Evolutionary conservation across 2,113 vertebrate species (phyloP).

Genomic region (Equus przewalskii): DNA sequence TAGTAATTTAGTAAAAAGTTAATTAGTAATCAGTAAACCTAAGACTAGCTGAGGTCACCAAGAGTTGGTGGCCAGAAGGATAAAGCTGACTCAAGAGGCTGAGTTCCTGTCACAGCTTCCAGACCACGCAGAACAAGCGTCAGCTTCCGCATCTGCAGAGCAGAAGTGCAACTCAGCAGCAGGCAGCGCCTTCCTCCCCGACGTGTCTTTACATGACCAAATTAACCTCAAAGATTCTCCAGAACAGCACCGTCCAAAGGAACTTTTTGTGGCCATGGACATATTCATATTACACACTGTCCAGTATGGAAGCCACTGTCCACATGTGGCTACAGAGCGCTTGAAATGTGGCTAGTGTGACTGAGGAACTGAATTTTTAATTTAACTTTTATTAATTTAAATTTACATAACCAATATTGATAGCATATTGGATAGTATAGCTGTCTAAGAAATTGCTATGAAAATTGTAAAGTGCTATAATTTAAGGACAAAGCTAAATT

Average conservation of each 20-base stretch:
- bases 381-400: background rate
- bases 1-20: background rate
- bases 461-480: background rate
- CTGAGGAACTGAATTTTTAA: background rate
- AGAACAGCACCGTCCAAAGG: background rate
- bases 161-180: background rate
- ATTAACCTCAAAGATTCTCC: background rate
- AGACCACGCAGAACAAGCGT: background rate
- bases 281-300: background rate
- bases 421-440: background rate
- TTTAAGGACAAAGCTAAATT: background rate
- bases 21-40: background rate
- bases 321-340: background rate
- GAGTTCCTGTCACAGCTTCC: background rate
- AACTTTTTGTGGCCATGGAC: background rate
- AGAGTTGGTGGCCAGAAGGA: background rate
- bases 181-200: background rate
- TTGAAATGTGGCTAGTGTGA: background rate
- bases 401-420: background rate
- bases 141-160: background rate
- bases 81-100: background rate
- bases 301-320: no score
- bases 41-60: background rate
- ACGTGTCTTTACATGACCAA: background rate
- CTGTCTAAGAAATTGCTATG: constrained; percentile 6